Percentiles rank a stretch among this genome's conserved stretches.
Conservation (phyloP, 1,140 invertebrate genomes). For the Trachelipus rathkii region DNA sequence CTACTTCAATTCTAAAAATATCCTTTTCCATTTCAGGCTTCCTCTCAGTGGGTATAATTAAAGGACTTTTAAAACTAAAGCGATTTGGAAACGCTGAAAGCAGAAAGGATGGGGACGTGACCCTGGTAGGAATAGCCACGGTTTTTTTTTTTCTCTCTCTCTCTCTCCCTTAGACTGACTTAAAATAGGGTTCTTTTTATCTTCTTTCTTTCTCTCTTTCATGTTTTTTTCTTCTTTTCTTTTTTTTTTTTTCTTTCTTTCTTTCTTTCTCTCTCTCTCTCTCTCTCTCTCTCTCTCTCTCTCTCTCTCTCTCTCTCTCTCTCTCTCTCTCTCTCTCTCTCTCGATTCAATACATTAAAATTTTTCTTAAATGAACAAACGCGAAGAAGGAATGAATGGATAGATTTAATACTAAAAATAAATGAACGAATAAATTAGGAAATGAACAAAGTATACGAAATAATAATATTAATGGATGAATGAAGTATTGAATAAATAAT, state of each 20-base stretch:
- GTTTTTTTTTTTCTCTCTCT: too few species aligned
- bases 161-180: background rate
- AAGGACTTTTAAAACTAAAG: background rate
- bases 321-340: background rate
- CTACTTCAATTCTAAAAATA: too few species aligned
- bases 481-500: too few species aligned
- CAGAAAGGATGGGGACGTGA: background rate
- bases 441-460: too few species aligned
- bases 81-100: conserved; percentile 6
- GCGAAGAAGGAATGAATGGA: too few species aligned
- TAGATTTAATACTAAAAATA: too few species aligned
- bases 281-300: conserved; percentile 11
- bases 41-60: background rate
- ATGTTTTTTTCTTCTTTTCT: background rate
- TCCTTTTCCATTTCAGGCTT: background rate
- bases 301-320: conserved; percentile 11
- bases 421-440: too few species aligned
- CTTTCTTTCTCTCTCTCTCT: background rate
- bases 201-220: background rate
- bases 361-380: too few species aligned
- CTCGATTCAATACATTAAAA: background rate
- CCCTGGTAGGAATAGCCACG: background rate
- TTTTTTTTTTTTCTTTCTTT: background rate
- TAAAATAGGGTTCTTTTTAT: background rate
- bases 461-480: too few species aligned